Base-by-base conservation (phyloP, 2,797 vertebrate species). In the Pitangus sulphuratus region DNA sequence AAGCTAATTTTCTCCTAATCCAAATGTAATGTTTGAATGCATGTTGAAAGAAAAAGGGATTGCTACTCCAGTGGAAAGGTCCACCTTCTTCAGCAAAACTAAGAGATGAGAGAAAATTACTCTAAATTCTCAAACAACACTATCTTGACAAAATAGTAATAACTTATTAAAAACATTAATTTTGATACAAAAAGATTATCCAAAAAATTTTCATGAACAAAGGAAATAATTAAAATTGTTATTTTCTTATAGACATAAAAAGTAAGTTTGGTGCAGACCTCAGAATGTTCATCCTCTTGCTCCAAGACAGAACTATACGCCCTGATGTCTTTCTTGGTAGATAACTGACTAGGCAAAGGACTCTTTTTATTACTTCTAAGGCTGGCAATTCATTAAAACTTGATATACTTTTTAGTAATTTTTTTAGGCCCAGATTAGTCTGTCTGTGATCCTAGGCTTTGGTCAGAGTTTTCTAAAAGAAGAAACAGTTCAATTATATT, bases 191-290 rank as follows among this genome's bases (percentile, higher is more conserved):
- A 68, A 47, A 18, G 6, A 21, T 2, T 12, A 50, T n/a, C 9
- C 4, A 18, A 40, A 15, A 56, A 78, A 53, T 12, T 18, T 4
- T 16, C 2, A 3, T 10, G 1, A 37, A 22, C 47, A 50, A 30
- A 51, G 15, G 16, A 42, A 76, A 37, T 10, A 69, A 14, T 14
- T 10, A 17, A 61, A 60, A 9, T 2, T 3, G 0, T 4, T 25
- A 5, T 65, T 90, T 81, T 47, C 16, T 60, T 7, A 81, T 11
- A 51, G 48, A 20, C 6, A 37, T 30, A 22, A 50, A 40, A 40
- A 11, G 22, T 15, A 61, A 31, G 8, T 19, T 37, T 74, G 6
- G 0, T 3, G 1, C 28, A 64, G 50, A 44, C 4, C 8, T 61
- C 22, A 25, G 19, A 37, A 65, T 2, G 12, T 56, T 12, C 37